Base-by-base conservation (phyloP, 30 jellyfish, hydroid and myxozoan genomes). In the Chrysaora quinquecirrha region DNA sequence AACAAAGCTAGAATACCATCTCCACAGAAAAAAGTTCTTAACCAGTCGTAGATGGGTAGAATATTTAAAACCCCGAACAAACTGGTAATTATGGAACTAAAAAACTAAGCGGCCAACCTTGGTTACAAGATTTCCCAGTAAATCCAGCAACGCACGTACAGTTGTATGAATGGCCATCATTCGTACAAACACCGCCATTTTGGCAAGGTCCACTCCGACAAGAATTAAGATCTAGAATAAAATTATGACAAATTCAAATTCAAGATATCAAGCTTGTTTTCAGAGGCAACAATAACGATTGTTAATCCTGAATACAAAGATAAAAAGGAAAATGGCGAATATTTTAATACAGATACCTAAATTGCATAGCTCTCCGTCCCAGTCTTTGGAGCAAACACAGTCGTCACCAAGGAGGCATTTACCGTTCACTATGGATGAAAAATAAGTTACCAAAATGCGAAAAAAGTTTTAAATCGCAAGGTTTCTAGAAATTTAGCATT, bases 291-390 rank as follows among this genome's bases (percentile, higher is more conserved):
- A n/a, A n/a, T n/a, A n/a, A n/a, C n/a, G n/a, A n/a, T n/a, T n/a
- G n/a, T n/a, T n/a, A n/a, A n/a, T n/a, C n/a, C n/a, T n/a, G n/a
- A n/a, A n/a, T n/a, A n/a, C n/a, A n/a, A n/a, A n/a, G n/a, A n/a
- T n/a, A n/a, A n/a, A n/a, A n/a, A n/a, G n/a, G n/a, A n/a, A n/a
- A 43, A 43, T 43, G 58, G 58, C 16, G 16, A 16, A 43, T 16
- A 43, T 43, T 16, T 43, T 43, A 43, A 6, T 6, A 16, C 9
- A 43, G 11, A 0, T 75, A 87, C 96, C 96, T 83, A 30, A 47
- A 73, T 90, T 58, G 49, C 98, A 91, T 2, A 70, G 88, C 19
- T 78, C 95, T 31, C 98, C 98, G 14, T 75, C 54, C 98, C 98
- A 91, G 47, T 68, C 87, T 24, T 47, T 47, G 24, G 32, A 20